Evolutionary conservation across 2,797 vertebrate species (phyloP), one percentile per base, ranked within the genome.

Genomic region (Ciconia nigra): DNA sequence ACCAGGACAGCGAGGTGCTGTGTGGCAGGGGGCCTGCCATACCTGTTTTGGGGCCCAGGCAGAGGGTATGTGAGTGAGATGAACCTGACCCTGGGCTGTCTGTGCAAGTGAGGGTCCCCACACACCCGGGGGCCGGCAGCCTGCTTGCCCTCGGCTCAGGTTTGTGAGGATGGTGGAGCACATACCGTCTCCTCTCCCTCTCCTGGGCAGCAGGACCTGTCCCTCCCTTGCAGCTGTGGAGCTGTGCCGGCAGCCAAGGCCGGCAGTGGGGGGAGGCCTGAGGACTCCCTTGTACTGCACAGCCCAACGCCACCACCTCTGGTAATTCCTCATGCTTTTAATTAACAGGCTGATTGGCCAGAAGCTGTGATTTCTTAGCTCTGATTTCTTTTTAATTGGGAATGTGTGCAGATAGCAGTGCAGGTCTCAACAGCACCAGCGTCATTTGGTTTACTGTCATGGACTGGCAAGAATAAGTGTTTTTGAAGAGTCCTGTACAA

Each of bases 61-160:
- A 79, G 67, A 49, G 71, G 25, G 14, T 54, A 5, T 8, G 8
- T 44, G 49, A 52, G 29, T 62, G 51, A 70, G 46, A 35, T 7
- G 2, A 73, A 33, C 9, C 13, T 78, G 72, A 11, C 29, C 26
- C 39, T 42, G 51, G 24, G 18, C 72, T 80, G 4, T 58, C 19
- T 24, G 42, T 51, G 63, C 59, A 58, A 3, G n/a, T 2, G 10
- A 51, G 39, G 14, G 35, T 41, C 59, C 59, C 31, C 0, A 0
- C 39, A 19, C 0, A 1, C 5, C 18, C 1, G 1, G 18, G 7
- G 29, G 3, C 46, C 1, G 3, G 37, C 71, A 79, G 62, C 31
- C 29, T 61, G 28, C 41, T 17, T 55, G 15, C 44, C 16, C 8
- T 61, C 4, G 2, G 58, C 37, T 76, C 2, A 0, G 4, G 6